Percentiles rank a stretch among this genome's conserved stretches.
These are phyloP conservation scores for Dipodomys ordii DNA, from an alignment of 2,113 vertebrate species.

Conservation along the genomic window DNA sequence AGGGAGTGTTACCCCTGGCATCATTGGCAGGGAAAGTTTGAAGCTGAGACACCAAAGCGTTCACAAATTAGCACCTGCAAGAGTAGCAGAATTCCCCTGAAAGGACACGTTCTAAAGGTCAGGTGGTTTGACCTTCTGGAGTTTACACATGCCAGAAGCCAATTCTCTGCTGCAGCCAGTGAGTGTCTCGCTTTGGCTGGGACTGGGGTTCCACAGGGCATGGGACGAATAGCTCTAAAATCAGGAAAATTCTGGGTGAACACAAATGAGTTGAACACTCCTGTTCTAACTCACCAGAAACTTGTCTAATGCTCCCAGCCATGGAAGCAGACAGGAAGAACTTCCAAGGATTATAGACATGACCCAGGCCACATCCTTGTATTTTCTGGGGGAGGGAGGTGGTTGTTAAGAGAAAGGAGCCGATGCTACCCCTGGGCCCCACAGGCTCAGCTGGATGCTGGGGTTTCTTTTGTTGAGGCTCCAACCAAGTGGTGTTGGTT, in stretches of 20 bases:
- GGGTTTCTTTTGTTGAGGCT: neutral
- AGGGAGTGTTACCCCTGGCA: neutral
- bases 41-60: conserved; percentile 72
- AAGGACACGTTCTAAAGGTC: conserved; percentile 66
- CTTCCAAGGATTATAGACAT: accelerated
- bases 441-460: neutral
- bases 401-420: too few species aligned
- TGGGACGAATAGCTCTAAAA: neutral
- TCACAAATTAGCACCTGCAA: conserved; percentile 81
- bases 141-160: conserved; percentile 20
- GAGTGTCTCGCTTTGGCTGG: neutral
- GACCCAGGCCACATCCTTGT: too few species aligned
- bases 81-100: conserved; percentile 49
- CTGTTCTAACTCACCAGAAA: neutral
- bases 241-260: neutral
- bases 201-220: neutral
- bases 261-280: accelerated
- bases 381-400: neutral
- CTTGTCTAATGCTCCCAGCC: accelerated
- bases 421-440: too few species aligned
- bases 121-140: conserved; percentile 46
- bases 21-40: conserved; percentile 48
- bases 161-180: neutral
- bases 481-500: too few species aligned
- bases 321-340: neutral